Evolutionary conservation across 2,797 vertebrate genomes (phyloP), one percentile per base, ranked within the genome.

Genomic region (Channallabes apus): DNA sequence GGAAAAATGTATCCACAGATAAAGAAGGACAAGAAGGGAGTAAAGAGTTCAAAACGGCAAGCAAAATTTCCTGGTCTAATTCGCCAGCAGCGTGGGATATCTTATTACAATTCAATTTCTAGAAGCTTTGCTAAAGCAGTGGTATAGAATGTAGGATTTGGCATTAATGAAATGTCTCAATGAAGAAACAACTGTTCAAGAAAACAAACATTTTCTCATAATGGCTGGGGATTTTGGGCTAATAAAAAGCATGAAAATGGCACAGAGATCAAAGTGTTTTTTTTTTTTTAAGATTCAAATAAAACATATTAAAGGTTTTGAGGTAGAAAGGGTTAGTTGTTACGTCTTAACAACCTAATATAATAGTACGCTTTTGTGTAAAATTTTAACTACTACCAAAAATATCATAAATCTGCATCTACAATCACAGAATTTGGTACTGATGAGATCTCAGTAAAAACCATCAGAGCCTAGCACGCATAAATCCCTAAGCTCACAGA

Each of bases 31-130:
- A 20, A 22, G 3, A 82, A 14, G 17, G 4, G 38, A 56, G 64
- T 29, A 69, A 65, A 51, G 29, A 87, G 65, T 84, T 68, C 35
- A 64, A 27, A 77, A 87, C 58, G 41, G 58, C 11, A 61, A 64
- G 72, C 58, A 32, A 80, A 73, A 86, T 84, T 87, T 87, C 73
- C 82, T 78, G 80, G 86, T 84, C 88, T 89, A 86, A 89, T 89
- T 87, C 87, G 0, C 32, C 20, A n/a, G 58, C 78, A 87, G 88
- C 59, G 54, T 46, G 29, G 68, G 61, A 86, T 86, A 80, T 90
- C 88, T 89, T 90, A 90, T 89, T 92, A 88, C 90, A 88, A 89
- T 76, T 91, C 88, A 85, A 88, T 89, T 91, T 90, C 87, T 84
- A 88, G 88, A 88, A 91, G 89, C 89, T 90, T 83, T 90, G 87